phyloP scores from a whole-genome alignment of 1,140 invertebrate genomes.

The Dinothrombium tinctorium region DNA sequence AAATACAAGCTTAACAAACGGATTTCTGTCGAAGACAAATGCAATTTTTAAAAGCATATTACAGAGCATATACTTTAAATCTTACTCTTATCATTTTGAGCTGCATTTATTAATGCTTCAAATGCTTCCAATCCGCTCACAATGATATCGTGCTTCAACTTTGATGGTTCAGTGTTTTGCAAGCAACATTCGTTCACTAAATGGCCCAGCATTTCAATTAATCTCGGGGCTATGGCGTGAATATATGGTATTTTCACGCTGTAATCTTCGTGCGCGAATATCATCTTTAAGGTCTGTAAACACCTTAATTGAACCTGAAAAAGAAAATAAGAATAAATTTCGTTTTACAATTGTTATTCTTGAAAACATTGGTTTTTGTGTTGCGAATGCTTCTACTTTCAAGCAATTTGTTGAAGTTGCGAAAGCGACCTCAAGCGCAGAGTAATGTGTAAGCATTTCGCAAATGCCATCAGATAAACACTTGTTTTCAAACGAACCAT shows the following conservation, averaged over 20 bases:
- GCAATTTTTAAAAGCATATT: not conserved
- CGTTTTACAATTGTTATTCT: no score
- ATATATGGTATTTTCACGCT: conserved; percentile 49
- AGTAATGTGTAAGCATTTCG: no score
- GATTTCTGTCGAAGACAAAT: conserved; percentile 36
- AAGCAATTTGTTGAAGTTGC: no score
- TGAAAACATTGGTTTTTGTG: no score
- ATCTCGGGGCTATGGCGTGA: conserved; percentile 39
- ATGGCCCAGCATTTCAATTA: conserved; percentile 18
- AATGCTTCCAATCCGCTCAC: conserved; percentile 32
- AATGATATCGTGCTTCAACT: conserved; percentile 21
- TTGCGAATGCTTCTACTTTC: no score
- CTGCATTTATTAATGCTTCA: conserved; percentile 43
- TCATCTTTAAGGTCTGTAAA: conserved; percentile 44
- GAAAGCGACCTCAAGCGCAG: no score
- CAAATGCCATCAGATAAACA: not conserved
- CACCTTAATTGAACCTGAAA: conserved; percentile 44
- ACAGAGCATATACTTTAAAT: conserved; percentile 14
- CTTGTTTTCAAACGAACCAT: conserved; percentile 28
- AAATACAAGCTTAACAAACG: conserved; percentile 64
- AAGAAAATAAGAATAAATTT: not conserved
- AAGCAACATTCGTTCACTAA: conserved; percentile 4
- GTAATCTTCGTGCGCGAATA: conserved; percentile 43
- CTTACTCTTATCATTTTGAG: conserved; percentile 51
- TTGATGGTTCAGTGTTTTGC: conserved; percentile 4